phyloP scores from a whole-genome alignment of 2,113 vertebrate species.

The Forbesichthys papilliferus region DNA sequence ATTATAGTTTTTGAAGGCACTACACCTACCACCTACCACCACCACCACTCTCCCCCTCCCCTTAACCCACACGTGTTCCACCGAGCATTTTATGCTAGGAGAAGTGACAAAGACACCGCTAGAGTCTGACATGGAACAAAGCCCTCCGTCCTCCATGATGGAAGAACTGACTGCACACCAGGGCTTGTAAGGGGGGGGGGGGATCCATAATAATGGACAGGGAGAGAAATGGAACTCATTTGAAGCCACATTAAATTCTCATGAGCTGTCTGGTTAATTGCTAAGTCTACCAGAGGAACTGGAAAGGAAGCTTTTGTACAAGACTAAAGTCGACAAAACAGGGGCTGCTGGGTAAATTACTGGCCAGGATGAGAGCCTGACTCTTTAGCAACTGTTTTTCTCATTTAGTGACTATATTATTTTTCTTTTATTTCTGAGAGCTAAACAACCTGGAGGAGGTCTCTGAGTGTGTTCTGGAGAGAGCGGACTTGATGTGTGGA shows the following conservation, averaged over 20 bases:
- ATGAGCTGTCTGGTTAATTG: slow-evolving; percentile 31
- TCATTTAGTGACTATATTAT: slow-evolving; percentile 7
- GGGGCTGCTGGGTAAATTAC: neutral
- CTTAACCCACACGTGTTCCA: slow-evolving; percentile 4
- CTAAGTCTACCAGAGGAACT: slow-evolving; percentile 8
- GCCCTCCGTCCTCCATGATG: slow-evolving; percentile 1
- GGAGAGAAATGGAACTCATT: slow-evolving; percentile 23
- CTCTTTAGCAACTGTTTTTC: neutral
- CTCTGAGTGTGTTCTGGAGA: slow-evolving; percentile 7
- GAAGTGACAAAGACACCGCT: slow-evolving; percentile 10
- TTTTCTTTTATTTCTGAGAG: slow-evolving; percentile 10
- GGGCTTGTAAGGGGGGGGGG: neutral
- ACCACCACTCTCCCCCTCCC: neutral
- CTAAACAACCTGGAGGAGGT: slow-evolving; percentile 19
- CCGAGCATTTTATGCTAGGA: slow-evolving; percentile 18
- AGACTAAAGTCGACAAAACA: neutral
- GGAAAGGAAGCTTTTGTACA: slow-evolving; percentile 5
- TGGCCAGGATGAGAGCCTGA: neutral
- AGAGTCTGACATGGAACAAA: slow-evolving; percentile 29
- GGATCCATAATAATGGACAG: slow-evolving; percentile 20
- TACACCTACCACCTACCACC: slow-evolving; percentile 19
- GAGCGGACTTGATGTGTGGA: slow-evolving; percentile 34
- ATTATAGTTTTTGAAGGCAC: slow-evolving; percentile 31
- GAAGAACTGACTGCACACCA: neutral
- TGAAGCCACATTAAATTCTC: slow-evolving; percentile 28